Percentiles rank a stretch among this genome's conserved stretches.
Evolutionary conservation across 2,888 invertebrate genomes (phyloP).

Genomic region (Yponomeuta plumbellus): DNA sequence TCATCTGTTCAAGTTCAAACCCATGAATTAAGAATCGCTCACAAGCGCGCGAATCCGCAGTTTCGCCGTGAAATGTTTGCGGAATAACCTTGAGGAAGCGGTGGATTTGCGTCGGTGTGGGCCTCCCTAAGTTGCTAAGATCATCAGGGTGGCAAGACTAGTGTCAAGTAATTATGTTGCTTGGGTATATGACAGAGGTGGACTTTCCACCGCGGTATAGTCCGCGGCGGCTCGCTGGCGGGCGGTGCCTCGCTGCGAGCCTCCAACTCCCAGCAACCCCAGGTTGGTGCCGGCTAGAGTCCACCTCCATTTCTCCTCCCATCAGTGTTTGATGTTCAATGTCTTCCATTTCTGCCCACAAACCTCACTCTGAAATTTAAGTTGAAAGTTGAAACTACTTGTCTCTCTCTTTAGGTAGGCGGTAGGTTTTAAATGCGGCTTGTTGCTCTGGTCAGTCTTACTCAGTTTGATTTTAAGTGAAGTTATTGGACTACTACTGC

Average conservation of each 20-base stretch:
- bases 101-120: background rate
- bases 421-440: too few species aligned
- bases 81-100: background rate
- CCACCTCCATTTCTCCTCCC: conserved; percentile 33
- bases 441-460: too few species aligned
- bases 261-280: conserved; percentile 64
- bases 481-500: too few species aligned
- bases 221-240: conserved; percentile 79
- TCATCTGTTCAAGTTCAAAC: background rate
- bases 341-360: conserved; percentile 37
- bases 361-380: background rate
- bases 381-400: background rate
- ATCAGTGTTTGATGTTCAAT: conserved; percentile 46
- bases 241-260: conserved; percentile 64
- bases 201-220: conserved; percentile 87
- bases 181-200: conserved; percentile 80
- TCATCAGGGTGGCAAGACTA: background rate
- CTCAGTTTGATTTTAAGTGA: too few species aligned
- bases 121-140: background rate
- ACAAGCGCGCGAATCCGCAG: background rate
- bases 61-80: background rate
- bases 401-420: background rate
- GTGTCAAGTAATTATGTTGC: background rate
- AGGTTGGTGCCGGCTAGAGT: conserved; percentile 66
- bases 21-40: background rate